These are phyloP conservation scores for Timema podura DNA, from an alignment of 2,888 invertebrate species.

Conservation along the genomic window DNA sequence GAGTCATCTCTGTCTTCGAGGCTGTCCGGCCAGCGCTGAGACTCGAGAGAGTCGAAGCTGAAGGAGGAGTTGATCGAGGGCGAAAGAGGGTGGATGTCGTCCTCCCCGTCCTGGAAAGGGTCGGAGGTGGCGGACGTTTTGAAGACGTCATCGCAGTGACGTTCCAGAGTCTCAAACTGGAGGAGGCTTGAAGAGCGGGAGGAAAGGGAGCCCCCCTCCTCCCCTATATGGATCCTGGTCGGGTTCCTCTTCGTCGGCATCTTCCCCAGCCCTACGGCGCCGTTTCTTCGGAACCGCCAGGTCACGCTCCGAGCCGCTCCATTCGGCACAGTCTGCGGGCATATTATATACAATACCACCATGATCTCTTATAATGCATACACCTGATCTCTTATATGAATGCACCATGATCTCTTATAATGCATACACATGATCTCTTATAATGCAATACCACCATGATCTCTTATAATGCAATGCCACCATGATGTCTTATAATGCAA, in stretches of 20 bases:
- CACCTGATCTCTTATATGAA: no score
- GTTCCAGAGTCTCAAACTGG: conserved; percentile 80
- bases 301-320: conserved; percentile 67
- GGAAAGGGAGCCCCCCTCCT: conserved; percentile 38
- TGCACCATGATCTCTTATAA: no score
- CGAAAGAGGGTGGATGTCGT: conserved; percentile 34
- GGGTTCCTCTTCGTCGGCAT: conserved; percentile 26
- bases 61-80: conserved; percentile 29
- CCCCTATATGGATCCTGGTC: conserved; percentile 41
- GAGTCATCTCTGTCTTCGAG: conserved; percentile 26
- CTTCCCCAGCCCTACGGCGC: conserved; percentile 51
- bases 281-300: conserved; percentile 71
- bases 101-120: conserved; percentile 30
- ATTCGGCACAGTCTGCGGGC: conserved; percentile 34
- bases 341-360: background rate
- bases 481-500: no score
- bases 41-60: conserved; percentile 29
- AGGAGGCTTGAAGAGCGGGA: conserved; percentile 76
- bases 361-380: no score
- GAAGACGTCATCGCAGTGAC: conserved; percentile 55
- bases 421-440: no score
- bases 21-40: conserved; percentile 24
- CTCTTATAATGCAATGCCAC: no score
- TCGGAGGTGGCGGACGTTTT: conserved; percentile 37
- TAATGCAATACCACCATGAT: no score